phyloP scores from a whole-genome alignment of 2,797 vertebrate genomes.

The Acanthornis magna region DNA sequence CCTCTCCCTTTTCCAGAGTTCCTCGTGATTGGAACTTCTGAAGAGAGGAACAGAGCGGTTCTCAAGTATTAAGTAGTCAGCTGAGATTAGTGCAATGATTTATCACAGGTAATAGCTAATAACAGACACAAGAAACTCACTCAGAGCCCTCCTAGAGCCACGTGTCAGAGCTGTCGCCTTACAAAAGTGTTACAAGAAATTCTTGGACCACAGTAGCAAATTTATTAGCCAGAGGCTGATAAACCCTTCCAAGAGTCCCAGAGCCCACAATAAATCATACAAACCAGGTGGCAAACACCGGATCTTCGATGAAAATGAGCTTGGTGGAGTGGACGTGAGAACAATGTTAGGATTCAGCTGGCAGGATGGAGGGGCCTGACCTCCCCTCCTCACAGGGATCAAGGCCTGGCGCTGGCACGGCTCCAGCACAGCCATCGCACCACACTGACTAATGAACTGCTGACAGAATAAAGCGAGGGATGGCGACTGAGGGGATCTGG shows the following conservation, averaged over 20 bases:
- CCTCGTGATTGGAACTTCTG: conserved; percentile 15
- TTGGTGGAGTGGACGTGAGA: background rate
- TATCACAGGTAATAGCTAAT: conserved; percentile 47
- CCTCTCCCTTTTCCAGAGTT: conserved; percentile 7
- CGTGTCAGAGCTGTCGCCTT: background rate
- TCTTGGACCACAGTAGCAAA: background rate
- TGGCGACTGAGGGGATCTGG: background rate
- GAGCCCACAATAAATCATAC: conserved; percentile 4
- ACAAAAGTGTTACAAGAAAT: background rate
- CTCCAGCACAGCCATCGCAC: background rate
- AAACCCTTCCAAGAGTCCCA: conserved; percentile 11
- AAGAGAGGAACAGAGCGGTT: conserved; percentile 6
- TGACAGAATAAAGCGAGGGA: background rate
- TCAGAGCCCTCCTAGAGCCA: background rate
- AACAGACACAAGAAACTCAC: background rate
- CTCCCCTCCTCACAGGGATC: background rate
- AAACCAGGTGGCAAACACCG: background rate
- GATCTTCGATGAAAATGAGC: background rate
- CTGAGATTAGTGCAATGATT: conserved; percentile 42
- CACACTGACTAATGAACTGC: background rate
- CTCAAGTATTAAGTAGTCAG: conserved; percentile 26
- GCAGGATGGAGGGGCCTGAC: background rate
- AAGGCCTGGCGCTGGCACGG: background rate
- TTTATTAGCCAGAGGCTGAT: conserved; percentile 26
- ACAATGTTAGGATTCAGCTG: background rate